Percentiles rank a stretch among this genome's conserved stretches.
Evolutionary conservation across 2,888 invertebrate genomes (phyloP).

Genomic region (Agrilus cyanescens): DNA sequence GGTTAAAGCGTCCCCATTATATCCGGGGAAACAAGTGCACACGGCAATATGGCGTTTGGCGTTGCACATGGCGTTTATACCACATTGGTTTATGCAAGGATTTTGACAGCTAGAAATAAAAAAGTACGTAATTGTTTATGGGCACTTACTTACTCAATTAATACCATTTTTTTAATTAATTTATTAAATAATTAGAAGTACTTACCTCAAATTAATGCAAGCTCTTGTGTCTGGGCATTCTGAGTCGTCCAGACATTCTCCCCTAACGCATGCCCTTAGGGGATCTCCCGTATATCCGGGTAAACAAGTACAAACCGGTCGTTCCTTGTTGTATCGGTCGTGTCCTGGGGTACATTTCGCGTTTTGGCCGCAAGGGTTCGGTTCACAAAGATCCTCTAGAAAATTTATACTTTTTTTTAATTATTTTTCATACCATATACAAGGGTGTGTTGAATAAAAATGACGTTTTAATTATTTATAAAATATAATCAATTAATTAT

Average conservation of each 20-base stretch:
- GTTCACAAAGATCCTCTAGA: conserved; percentile 69
- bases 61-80: conserved; percentile 62
- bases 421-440: neutral
- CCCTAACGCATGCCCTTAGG: conserved; percentile 56
- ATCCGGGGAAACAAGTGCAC: conserved; percentile 66
- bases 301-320: conserved; percentile 77
- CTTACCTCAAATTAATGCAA: conserved; percentile 65
- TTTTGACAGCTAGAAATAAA: conserved; percentile 37
- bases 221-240: conserved; percentile 66
- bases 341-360: conserved; percentile 73
- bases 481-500: too few species aligned
- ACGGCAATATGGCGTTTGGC: conserved; percentile 68
- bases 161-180: neutral
- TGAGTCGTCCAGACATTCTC: conserved; percentile 66
- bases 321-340: conserved; percentile 67
- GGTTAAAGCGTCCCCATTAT: conserved; percentile 45
- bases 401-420: conserved; percentile 6
- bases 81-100: conserved; percentile 71
- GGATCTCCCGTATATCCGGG: conserved; percentile 70
- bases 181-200: conserved; percentile 22
- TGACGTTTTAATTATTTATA: too few species aligned
- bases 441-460: neutral
- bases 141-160: too few species aligned
- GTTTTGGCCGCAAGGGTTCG: conserved; percentile 75
- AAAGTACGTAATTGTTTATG: too few species aligned